Evolutionary conservation across 1,140 invertebrate genomes (phyloP).

Genomic region (Trichonephila inaurata): DNA sequence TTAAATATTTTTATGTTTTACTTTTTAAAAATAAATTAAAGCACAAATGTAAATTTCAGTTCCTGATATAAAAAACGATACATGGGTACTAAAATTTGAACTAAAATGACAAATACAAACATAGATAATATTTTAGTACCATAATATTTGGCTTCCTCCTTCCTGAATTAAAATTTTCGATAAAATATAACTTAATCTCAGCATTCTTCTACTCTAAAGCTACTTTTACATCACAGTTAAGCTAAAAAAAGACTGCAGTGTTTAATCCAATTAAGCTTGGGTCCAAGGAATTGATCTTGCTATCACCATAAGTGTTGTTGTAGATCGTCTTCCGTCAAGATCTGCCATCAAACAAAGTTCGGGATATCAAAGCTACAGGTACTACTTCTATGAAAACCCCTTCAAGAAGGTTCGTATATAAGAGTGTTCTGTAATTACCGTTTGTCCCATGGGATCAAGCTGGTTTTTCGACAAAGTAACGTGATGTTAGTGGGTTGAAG

Average conservation of each 20-base stretch:
- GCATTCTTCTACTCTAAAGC: background rate
- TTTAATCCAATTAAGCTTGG: slow-evolving; percentile 13
- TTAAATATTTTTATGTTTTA: too few species aligned
- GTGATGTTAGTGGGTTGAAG: slow-evolving; percentile 66
- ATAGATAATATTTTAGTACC: too few species aligned
- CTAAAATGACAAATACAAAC: too few species aligned
- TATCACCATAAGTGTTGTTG: slow-evolving; percentile 39
- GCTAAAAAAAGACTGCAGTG: background rate
- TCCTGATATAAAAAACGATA: too few species aligned
- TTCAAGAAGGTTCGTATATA: slow-evolving; percentile 46
- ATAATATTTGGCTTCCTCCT: too few species aligned
- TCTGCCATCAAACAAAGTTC: slow-evolving; percentile 48
- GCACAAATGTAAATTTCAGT: too few species aligned
- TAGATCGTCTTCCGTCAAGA: slow-evolving; percentile 5
- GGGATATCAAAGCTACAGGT: slow-evolving; percentile 70
- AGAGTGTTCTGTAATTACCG: slow-evolving; percentile 65
- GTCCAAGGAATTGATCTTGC: background rate
- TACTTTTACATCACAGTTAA: background rate
- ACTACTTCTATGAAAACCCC: slow-evolving; percentile 20
- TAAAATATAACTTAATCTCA: background rate
- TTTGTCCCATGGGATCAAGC: slow-evolving; percentile 48
- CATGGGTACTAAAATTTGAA: too few species aligned
- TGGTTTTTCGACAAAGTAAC: slow-evolving; percentile 61
- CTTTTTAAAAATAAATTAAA: too few species aligned
- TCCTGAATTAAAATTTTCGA: background rate